Base-by-base conservation (phyloP, 2,797 vertebrate species). In the Gambelia wislizenii region DNA sequence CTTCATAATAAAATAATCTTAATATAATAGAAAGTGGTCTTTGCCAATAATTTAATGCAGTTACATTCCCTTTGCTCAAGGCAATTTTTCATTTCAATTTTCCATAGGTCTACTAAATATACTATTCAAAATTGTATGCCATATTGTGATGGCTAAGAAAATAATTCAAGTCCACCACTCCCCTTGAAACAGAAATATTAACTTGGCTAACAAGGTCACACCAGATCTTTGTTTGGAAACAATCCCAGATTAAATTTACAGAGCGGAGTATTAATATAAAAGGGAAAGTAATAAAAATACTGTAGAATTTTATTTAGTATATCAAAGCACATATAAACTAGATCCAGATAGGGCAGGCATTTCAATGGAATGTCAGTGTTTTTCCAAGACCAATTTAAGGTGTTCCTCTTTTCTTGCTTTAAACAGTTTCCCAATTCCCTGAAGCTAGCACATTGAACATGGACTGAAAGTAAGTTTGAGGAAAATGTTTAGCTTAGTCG, bases 21-120 rank as follows among this genome's bases (percentile, higher is more conserved):
- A 86, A 90, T 81, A 25, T 85, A 93, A 87, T 90, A 61, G 64
- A 87, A 89, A 84, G 4, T 94, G 90, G 90, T 88, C 84, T 90
- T 52, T 90, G 91, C 78, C 81, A 85, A 89, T 80, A 78, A 90
- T 44, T 22, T 91, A 93, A 90, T 0, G 16, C 52, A 82, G 91
- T 92, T 91, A 59, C 47, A 90, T 91, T 91, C 72, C 85, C 47
- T 84, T 5, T 82, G 61, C 84, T 93, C 47, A 33, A 54, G 86
- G 86, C 79, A 91, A 61, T 61, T 80, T 93, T 95, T 93, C 90
- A 85, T 90, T 95, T 94, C 56, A 18, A 81, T 90, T 93, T 95
- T 85, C 87, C 86, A 82, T 79, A 69, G 92, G 59, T 88, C 59
- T 93, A 87, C 76, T 83, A 93, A 95, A 94, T 56, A 91, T 56